These are phyloP conservation scores for Drosophila meridionalis DNA, from an alignment of 2,888 invertebrate genomes.

Conservation along the genomic window DNA sequence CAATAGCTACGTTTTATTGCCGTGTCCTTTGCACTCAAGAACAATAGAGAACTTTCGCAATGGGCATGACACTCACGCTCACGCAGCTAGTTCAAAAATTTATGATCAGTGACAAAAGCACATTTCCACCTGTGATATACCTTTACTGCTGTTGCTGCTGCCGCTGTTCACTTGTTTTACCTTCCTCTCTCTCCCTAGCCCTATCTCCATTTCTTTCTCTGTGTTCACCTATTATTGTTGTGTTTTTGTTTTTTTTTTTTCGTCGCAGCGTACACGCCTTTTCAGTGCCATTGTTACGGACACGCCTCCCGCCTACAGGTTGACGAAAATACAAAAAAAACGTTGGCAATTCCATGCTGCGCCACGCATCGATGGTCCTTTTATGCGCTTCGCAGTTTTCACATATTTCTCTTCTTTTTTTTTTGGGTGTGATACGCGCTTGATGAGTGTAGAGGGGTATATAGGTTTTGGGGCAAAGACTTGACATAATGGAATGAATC, in stretches of 20 bases:
- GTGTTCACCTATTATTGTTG: conserved; percentile 5
- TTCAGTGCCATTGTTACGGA: conserved; percentile 59
- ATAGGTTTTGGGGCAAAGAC: neutral
- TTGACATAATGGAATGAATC: neutral
- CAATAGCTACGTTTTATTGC: conserved; percentile 75
- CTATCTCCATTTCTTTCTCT: neutral
- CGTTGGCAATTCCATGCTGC: conserved; percentile 58
- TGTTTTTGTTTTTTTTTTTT: conserved; percentile 22
- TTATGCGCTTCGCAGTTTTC: conserved; percentile 74
- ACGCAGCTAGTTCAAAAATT: conserved; percentile 65
- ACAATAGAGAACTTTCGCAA: conserved; percentile 34
- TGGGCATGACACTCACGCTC: conserved; percentile 27
- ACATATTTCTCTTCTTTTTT: conserved; percentile 33
- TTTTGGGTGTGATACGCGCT: conserved; percentile 8
- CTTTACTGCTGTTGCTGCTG: conserved; percentile 33
- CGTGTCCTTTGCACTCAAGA: conserved; percentile 50
- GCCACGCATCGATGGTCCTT: conserved; percentile 76
- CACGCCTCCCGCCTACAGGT: conserved; percentile 39
- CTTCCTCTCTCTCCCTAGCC: neutral
- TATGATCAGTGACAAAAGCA: conserved; percentile 80
- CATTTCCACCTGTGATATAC: conserved; percentile 79
- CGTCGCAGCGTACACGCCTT: conserved; percentile 61
- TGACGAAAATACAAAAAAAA: conserved; percentile 8
- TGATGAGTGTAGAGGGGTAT: neutral
- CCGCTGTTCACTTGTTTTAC: conserved; percentile 1